Base-by-base conservation (phyloP, 35 echinoderm and acorn worm species). In the Hemicentrotus pulcherrimus region DNA sequence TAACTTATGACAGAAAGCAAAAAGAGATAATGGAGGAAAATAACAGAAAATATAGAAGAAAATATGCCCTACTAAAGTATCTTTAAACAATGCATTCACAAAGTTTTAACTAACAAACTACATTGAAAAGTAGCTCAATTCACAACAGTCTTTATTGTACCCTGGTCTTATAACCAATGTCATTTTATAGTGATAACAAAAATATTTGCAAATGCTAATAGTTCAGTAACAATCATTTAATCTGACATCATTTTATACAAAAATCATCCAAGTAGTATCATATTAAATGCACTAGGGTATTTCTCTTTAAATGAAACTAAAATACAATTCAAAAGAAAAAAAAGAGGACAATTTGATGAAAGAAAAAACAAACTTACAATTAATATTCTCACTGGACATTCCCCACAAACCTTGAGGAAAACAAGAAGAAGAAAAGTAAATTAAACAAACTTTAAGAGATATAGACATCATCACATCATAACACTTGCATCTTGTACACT, bases 351-450 rank as follows among this genome's bases (percentile, higher is more conserved):
- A 4, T 33, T 30, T 90, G 32, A 90, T 41, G 32, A 41, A 47
- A 90, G 28, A 33, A 33, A 13, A 32, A 87, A 86, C 12, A 86
- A 58, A 93, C 91, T 93, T 93, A 93, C 91, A 58, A 90, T 93
- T 93, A 13, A 50, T 24, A 93, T 93, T 47, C 30, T 93, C 91
- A 47, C 91, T 46, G 10, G 91, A 93, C 91, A 93, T 93, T 93
- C 91, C 91, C 91, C 91, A 93, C 91, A 93, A 93, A 93, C 91
- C 91, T 93, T 93, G 45, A 47, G 13, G 32, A 13, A 58, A 93
- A 93, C 11, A 33, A 47, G 22, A 93, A 50, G 50, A 22, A 93
- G 9, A 5, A 92, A 93, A 31, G 16, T 6, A 92, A 46, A 46
- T 15, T 28, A 5, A 31, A 24, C n/a, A 8, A 35, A 33, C 22